A percentile compares a stretch with the other conserved stretches of the same genome.
phyloP scores from a whole-genome alignment of 2,113 vertebrate species.

The Seriola quinqueradiata region DNA sequence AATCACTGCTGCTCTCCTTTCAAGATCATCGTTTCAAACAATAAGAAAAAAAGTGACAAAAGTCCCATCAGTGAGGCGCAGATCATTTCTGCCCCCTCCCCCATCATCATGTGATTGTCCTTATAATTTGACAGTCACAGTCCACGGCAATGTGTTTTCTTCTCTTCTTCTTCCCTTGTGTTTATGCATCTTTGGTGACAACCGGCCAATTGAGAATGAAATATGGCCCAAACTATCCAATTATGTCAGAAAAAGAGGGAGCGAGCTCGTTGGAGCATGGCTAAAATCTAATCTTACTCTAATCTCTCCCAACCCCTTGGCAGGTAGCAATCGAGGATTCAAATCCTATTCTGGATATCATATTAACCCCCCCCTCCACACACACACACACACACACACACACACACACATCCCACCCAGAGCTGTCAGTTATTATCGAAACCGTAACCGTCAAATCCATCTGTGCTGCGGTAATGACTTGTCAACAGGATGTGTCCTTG shows the following conservation, averaged over 20 bases:
- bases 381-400: conserved; percentile 22
- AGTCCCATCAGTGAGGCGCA: not conserved
- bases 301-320: conserved; percentile 48
- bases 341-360: conserved; percentile 46
- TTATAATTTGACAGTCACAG: conserved; percentile 25
- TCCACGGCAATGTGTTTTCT: not conserved
- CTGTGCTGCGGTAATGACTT: conserved; percentile 23
- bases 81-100: not conserved
- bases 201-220: conserved; percentile 54
- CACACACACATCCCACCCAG: conserved; percentile 10
- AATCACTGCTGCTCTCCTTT: conserved; percentile 23
- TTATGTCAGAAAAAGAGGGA: conserved; percentile 46
- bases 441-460: conserved; percentile 27
- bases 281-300: conserved; percentile 61
- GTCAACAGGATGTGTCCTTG: conserved; percentile 61
- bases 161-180: not conserved
- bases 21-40: conserved; percentile 22
- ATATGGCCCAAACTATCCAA: conserved; percentile 58
- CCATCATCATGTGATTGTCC: not conserved
- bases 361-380: conserved; percentile 44
- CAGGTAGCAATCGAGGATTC: conserved; percentile 62
- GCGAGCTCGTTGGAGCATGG: conserved; percentile 28
- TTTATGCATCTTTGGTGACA: conserved; percentile 53
- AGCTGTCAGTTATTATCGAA: conserved; percentile 20
- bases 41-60: not conserved